phyloP scores from a whole-genome alignment of 2,797 vertebrate species.

The Oryzias dopingdopingensis region DNA sequence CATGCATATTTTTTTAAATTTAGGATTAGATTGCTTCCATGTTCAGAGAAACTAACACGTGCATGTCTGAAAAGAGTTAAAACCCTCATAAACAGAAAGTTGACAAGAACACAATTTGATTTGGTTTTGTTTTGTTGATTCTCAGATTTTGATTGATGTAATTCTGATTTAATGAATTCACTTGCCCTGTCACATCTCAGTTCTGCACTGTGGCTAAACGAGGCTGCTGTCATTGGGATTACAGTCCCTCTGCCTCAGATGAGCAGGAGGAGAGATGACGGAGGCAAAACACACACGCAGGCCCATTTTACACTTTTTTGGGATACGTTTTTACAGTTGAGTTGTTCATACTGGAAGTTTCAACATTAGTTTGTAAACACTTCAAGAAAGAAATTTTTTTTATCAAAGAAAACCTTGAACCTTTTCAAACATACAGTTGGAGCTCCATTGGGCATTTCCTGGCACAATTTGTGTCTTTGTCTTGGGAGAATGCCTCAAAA shows the following conservation, averaged over 20 bases:
- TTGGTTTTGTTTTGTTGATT: conserved; percentile 48
- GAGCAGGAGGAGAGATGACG: conserved; percentile 5
- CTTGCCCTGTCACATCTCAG: conserved; percentile 22
- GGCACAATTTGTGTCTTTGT: too few species aligned
- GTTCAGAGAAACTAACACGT: conserved; percentile 14
- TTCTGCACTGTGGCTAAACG: conserved; percentile 26
- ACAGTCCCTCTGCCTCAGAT: conserved; percentile 16
- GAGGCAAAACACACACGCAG: background rate
- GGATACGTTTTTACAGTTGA: background rate
- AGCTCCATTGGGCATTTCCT: too few species aligned
- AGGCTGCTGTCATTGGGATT: conserved; percentile 29
- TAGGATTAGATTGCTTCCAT: background rate
- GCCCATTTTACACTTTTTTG: background rate
- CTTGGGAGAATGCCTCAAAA: too few species aligned
- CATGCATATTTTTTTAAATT: conserved; percentile 12
- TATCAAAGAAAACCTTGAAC: too few species aligned
- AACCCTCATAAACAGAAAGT: conserved; percentile 58
- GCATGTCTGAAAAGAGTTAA: conserved; percentile 16
- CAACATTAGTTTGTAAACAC: too few species aligned
- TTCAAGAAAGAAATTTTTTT: too few species aligned
- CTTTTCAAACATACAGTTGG: too few species aligned
- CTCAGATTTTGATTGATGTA: conserved; percentile 55
- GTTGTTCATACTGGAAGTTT: too few species aligned
- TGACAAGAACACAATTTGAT: conserved; percentile 51
- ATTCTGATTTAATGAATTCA: conserved; percentile 38